Conservation (phyloP, 2,797 vertebrate genomes). For the Trachops cirrhosus region DNA sequence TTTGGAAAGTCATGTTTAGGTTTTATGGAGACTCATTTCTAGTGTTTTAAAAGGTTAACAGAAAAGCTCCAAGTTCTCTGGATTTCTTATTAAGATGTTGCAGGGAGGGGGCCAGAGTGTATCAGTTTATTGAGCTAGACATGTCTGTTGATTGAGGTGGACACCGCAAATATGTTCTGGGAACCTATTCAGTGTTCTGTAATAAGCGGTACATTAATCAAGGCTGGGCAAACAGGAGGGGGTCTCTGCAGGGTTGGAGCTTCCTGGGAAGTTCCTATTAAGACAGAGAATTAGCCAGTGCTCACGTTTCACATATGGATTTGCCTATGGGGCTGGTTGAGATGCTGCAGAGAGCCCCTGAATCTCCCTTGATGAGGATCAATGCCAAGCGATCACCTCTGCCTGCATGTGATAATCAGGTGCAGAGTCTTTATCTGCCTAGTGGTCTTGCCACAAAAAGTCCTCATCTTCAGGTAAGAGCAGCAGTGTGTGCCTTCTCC, state of each 20-base stretch:
- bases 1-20: conserved; percentile 6
- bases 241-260: neutral
- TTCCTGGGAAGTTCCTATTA: neutral
- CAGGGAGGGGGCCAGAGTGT: neutral
- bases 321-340: neutral
- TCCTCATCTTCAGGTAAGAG: neutral
- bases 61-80: neutral
- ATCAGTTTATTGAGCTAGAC: neutral
- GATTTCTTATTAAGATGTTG: conserved; percentile 20
- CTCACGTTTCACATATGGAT: neutral
- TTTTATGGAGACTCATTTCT: conserved; percentile 32
- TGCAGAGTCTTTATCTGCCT: neutral
- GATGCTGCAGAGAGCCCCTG: neutral
- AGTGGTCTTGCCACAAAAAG: neutral
- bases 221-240: neutral
- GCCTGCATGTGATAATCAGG: neutral
- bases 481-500: neutral
- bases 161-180: neutral
- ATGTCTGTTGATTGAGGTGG: neutral
- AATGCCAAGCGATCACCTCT: neutral
- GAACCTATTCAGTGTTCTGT: conserved; percentile 8
- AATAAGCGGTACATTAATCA: neutral
- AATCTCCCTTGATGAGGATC: neutral
- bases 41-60: conserved; percentile 37
- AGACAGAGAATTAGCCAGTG: conserved; percentile 33